Evolutionary conservation across 2,888 invertebrate genomes (phyloP), one percentile per base, ranked within the genome.

Genomic region (Cataglyphis cursor): DNA sequence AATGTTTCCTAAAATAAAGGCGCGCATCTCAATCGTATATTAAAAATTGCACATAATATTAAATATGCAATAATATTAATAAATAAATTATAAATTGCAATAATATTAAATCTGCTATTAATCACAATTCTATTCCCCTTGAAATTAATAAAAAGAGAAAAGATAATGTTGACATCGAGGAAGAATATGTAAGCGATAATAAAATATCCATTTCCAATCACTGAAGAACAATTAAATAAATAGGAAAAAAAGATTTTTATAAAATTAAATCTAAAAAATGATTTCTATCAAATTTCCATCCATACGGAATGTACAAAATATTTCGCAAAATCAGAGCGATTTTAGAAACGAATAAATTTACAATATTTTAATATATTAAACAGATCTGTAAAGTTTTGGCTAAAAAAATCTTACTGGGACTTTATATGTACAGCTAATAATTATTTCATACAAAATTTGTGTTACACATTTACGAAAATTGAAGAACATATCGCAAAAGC

Each of bases 21-120:
- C n/a, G 28, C 6, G 28, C 31, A 8, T 48, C 21, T 48, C 48
- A 24, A n/a, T 18, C 61, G 3, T 72, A 15, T 28, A n/a, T 6
- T 28, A 38, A 8, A 0, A n/a, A 9, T 73, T 70, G 35, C 9
- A 18, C 15, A 21, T 9, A 51, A 21, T n/a, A n/a, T n/a, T n/a
- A n/a, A n/a, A n/a, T n/a, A n/a, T n/a, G n/a, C n/a, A n/a, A n/a
- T n/a, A n/a, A n/a, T n/a, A n/a, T n/a, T n/a, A n/a, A n/a, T n/a
- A n/a, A n/a, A n/a, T n/a, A n/a, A n/a, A n/a, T n/a, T n/a, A n/a
- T n/a, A n/a, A n/a, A n/a, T n/a, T n/a, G n/a, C n/a, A n/a, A n/a
- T 35, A 70, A 54, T 54, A 65, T 51, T 38, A n/a, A 73, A 28
- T 35, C 15, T 28, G 21, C 21, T 48, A 62, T 62, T 75, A 64